Base-by-base conservation (phyloP, 2,797 vertebrate genomes). In the Echeneis naucrates region DNA sequence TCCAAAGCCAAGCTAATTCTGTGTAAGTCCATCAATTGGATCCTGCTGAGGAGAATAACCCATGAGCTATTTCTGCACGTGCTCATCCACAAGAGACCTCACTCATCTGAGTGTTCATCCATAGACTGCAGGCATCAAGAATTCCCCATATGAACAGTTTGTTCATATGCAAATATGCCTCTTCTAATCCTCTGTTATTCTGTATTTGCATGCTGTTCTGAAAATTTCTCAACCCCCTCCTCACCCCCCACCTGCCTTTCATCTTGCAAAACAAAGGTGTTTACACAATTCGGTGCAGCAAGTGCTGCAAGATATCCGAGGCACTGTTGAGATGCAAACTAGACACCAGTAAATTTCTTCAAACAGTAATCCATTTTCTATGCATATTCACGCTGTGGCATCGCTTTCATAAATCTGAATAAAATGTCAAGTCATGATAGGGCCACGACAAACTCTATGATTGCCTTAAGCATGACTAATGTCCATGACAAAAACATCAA, bases 101-200 rank as follows among this genome's bases (percentile, higher is more conserved):
- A 82, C 63, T 86, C 85, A 86, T 82, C 55, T 53, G 55, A 57
- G 77, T 57, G 71, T 82, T 86, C 85, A 80, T 75, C 76, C 77
- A 75, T 37, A 79, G 72, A 84, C 65, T 77, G 60, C 23, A 71
- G 63, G 78, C 81, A 87, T 80, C 79, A 70, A 86, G 73, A 78
- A 62, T 83, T 79, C 48, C 77, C 78, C 64, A 75, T 79, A 88
- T 75, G 61, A 88, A 69, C 65, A 52, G 62, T 86, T 82, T 80
- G 77, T 92, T 91, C 81, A 89, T 87, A 93, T 92, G 91, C 89
- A 93, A 94, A 94, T 93, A 59, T 23, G n/a, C 37, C 57, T 77
- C 71, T 40, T 86, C 77, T 89, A 89, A 86, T 91, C 86, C 79
- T 81, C 78, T 77, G 78, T 88, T 89, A 85, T 85, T 87, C 72